Percentiles rank a stretch among this genome's conserved stretches.
Evolutionary conservation across 2,113 vertebrate genomes (phyloP).

Genomic region (Pachyramphus minor): DNA sequence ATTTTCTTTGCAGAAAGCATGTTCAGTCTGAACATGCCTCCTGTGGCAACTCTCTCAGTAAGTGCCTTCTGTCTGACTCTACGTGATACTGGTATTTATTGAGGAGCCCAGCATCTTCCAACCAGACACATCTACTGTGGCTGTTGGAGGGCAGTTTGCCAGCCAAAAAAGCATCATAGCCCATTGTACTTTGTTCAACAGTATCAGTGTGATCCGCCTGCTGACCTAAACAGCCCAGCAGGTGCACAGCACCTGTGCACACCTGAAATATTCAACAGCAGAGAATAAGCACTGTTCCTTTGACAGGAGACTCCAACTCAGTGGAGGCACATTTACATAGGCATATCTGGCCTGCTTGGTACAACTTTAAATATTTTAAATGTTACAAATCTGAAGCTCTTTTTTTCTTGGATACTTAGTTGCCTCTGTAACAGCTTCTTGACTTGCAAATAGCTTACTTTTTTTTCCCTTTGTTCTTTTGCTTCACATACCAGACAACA

Average conservation of each 20-base stretch:
- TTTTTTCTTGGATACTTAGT: background rate
- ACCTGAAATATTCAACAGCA: background rate
- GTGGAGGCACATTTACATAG: background rate
- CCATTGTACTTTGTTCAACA: background rate
- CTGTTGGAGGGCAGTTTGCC: background rate
- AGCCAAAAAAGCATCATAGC: background rate
- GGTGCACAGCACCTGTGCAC: background rate
- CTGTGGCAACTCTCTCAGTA: background rate
- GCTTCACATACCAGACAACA: conserved; percentile 78
- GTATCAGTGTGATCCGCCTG: background rate
- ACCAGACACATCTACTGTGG: background rate
- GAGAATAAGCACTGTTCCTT: background rate
- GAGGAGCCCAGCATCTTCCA: background rate
- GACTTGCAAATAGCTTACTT: background rate
- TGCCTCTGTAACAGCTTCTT: background rate
- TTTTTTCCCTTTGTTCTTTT: background rate
- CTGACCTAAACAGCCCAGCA: background rate
- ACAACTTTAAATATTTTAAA: background rate
- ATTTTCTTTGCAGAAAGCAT: background rate
- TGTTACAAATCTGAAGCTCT: background rate
- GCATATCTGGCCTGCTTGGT: background rate
- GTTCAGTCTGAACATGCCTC: background rate
- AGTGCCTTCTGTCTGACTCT: background rate
- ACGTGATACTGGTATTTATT: accelerated
- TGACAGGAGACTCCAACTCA: background rate